Base-by-base conservation (phyloP, 2,888 invertebrate species). In the Oligia strigilis region DNA sequence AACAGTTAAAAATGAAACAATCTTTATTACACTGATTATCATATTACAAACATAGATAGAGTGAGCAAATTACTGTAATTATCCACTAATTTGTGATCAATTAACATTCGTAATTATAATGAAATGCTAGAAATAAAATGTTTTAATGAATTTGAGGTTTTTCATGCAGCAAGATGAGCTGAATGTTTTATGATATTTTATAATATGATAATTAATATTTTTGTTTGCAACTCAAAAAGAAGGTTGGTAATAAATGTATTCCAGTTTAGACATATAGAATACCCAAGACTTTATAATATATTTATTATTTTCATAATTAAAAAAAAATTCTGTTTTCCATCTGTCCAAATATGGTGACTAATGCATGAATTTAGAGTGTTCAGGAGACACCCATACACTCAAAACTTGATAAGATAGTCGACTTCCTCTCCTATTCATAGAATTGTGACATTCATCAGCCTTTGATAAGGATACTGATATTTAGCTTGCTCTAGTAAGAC, bases 11-110 rank as follows among this genome's bases (percentile, higher is more conserved):
- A 75, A 40, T 23, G 2, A 43, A 85, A 81, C 81, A 84, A 85
- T 87, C 74, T 81, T 85, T 87, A 85, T 75, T 81, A 70, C 13
- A 9, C 77, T 85, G 72, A 87, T 85, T 87, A 85, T 85, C 85
- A 85, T 87, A 85, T 66, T 77, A 67, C 77, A 62, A 52, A 85
- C 75, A 67, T 29, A 85, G 85, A 80, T 80, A 80, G 52, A 80
- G 23, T 4, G 13, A 81, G 71, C 49, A 0, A 70, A 85, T 87
- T 64, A 87, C 74, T 49, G 86, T 82, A 81, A 86, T 86, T 86
- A 87, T 78, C 71, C 70, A 75, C 78, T 82, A 76, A 87, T 86
- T 87, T 78, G 86, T n/a, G 55, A 75, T 82, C 73, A 85, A 85
- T 85, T 86, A 82, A 77, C 78, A 86, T 86, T 78, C 64, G 62